Percentiles rank a stretch among this genome's conserved stretches.
These are phyloP conservation scores for Diarsia brunnea DNA, from an alignment of 2,888 invertebrate species.

Conservation along the genomic window DNA sequence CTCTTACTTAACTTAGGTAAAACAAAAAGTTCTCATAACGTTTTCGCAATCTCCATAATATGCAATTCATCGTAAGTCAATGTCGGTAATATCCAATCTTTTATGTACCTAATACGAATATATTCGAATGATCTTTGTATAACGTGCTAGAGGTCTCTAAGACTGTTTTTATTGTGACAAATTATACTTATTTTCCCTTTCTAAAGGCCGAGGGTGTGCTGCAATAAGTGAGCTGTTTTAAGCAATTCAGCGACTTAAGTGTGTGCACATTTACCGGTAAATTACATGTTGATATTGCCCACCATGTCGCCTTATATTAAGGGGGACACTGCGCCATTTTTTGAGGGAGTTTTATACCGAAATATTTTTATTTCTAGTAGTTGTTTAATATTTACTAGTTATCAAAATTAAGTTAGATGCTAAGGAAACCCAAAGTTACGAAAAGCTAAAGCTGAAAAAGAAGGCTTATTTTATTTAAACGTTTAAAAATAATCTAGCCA, in stretches of 20 bases:
- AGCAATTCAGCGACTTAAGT: constrained; percentile 10
- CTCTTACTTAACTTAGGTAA: constrained; percentile 10
- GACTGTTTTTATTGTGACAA: constrained; percentile 20
- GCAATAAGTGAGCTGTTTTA: constrained; percentile 29
- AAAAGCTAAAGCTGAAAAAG: neutral
- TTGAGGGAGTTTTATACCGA: neutral
- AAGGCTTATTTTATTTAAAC: too few species aligned
- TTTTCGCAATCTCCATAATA: constrained; percentile 33
- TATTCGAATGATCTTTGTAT: constrained; percentile 37
- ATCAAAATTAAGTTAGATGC: neutral
- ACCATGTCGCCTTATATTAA: constrained; percentile 2
- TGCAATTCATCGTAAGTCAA: constrained; percentile 46
- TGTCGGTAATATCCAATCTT: constrained; percentile 34
- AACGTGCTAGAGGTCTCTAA: constrained; percentile 12
- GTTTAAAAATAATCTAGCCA: too few species aligned
- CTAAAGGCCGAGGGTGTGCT: constrained; percentile 17
- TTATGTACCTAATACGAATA: constrained; percentile 22
- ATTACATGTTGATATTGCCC: constrained; percentile 20
- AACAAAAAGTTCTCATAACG: constrained; percentile 28
- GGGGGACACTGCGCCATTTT: neutral
- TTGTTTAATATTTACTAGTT: neutral
- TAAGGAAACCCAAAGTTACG: neutral
- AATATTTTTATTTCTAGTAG: neutral
- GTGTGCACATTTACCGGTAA: constrained; percentile 32
- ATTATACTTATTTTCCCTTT: constrained; percentile 35